Percentiles rank a stretch among this genome's conserved stretches.
Conservation (phyloP, 2,797 vertebrate genomes). For the Tarsius wallacei region DNA sequence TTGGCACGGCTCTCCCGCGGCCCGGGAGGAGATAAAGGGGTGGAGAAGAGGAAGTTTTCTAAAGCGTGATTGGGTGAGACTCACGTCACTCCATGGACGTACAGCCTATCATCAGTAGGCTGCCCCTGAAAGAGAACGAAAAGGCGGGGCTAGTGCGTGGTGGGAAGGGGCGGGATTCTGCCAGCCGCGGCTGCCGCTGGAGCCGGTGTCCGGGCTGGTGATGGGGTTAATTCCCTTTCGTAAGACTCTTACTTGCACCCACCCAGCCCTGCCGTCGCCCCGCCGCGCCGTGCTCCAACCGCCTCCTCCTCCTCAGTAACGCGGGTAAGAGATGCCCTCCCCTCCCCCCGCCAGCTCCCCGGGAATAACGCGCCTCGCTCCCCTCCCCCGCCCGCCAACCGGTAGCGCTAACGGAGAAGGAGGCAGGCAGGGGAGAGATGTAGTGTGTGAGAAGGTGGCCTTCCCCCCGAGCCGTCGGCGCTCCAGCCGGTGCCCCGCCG, state of each 20-base stretch:
- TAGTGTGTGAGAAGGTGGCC: slow-evolving; percentile 67
- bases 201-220: slow-evolving; percentile 90
- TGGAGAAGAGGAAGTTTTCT: slow-evolving; percentile 53
- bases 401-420: slow-evolving; percentile 87
- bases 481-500: slow-evolving; percentile 33
- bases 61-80: neutral
- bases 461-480: slow-evolving; percentile 58
- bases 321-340: slow-evolving; percentile 84
- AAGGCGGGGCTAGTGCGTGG: slow-evolving; percentile 80
- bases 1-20: slow-evolving; percentile 60
- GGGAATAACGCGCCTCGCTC: slow-evolving; percentile 84
- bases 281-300: slow-evolving; percentile 81
- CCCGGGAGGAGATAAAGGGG: slow-evolving; percentile 55
- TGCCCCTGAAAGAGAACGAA: slow-evolving; percentile 40
- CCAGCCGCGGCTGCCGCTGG: slow-evolving; percentile 90
- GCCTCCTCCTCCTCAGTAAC: slow-evolving; percentile 85
- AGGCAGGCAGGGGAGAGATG: slow-evolving; percentile 63
- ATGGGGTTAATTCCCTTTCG: slow-evolving; percentile 89
- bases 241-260: slow-evolving; percentile 85
- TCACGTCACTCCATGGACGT: neutral
- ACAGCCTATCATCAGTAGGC: slow-evolving; percentile 61
- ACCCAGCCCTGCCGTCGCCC: slow-evolving; percentile 84
- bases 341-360: slow-evolving; percentile 70
- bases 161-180: slow-evolving; percentile 86
- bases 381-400: slow-evolving; percentile 86